phyloP scores from a whole-genome alignment of 2,797 vertebrate genomes.

The Cirrhinus molitorella region DNA sequence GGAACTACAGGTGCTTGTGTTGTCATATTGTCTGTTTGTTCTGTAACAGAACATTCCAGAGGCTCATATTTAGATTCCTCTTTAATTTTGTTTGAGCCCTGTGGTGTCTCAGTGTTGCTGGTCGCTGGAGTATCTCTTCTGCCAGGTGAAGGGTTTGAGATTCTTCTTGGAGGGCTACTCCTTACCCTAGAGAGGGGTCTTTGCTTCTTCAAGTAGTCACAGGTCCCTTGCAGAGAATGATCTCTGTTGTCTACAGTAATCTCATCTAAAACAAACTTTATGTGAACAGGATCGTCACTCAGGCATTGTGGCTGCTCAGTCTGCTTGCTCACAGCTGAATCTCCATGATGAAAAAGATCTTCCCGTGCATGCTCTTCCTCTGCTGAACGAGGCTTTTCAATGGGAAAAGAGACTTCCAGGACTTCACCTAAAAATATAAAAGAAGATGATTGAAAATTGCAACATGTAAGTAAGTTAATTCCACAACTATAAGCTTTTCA shows the following conservation, averaged over 20 bases:
- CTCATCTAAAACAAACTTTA: slow-evolving; percentile 50
- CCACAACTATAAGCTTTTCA: not conserved
- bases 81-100: slow-evolving; percentile 25
- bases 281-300: slow-evolving; percentile 56
- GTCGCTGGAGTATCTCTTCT: not conserved
- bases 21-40: not conserved
- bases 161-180: not conserved
- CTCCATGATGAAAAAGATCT: not conserved
- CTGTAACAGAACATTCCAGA: slow-evolving; percentile 1
- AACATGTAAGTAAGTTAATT: not conserved
- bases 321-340: slow-evolving; percentile 28
- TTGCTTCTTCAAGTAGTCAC: slow-evolving; percentile 11
- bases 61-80: slow-evolving; percentile 43
- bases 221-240: not conserved
- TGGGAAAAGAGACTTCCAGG: slow-evolving; percentile 33
- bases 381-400: not conserved
- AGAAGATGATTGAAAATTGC: not conserved
- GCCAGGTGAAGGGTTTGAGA: not conserved
- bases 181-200: slow-evolving; percentile 5
- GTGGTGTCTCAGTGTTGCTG: not conserved
- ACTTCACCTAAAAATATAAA: slow-evolving; percentile 39
- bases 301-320: slow-evolving; percentile 56
- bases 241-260: not conserved
- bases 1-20: not conserved
- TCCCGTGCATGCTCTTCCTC: not conserved